phyloP scores from a whole-genome alignment of 1,140 invertebrate genomes.

The Vanessa atalanta region DNA sequence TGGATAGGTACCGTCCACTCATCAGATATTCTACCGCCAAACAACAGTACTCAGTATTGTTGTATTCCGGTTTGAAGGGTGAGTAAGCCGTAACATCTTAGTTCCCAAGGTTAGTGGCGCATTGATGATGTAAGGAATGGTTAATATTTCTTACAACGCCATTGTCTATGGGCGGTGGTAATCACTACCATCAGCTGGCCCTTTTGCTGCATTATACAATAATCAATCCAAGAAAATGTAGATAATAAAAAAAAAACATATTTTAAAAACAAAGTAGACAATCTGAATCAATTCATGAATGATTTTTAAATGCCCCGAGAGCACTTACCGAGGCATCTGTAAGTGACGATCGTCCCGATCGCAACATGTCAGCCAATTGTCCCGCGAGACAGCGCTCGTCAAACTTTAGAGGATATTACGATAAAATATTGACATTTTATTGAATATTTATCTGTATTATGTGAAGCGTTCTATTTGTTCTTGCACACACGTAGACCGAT shows the following conservation, averaged over 20 bases:
- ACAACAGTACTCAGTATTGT: too few species aligned
- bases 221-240: background rate
- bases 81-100: too few species aligned
- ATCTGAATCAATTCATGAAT: background rate
- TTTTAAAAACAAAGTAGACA: background rate
- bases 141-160: too few species aligned
- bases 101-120: too few species aligned
- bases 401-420: background rate
- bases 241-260: background rate
- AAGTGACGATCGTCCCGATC: conserved; percentile 6
- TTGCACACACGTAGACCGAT: too few species aligned
- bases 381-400: background rate
- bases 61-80: too few species aligned
- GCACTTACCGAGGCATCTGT: conserved; percentile 5
- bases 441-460: background rate
- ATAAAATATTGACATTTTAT: background rate
- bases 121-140: too few species aligned
- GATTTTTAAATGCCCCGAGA: conserved; percentile 7
- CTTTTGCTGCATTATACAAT: too few species aligned
- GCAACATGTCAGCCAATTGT: conserved; percentile 7
- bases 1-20: too few species aligned
- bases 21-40: too few species aligned
- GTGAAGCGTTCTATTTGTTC: background rate
- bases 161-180: too few species aligned
- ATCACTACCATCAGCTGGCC: too few species aligned